phyloP scores from a whole-genome alignment of 1,140 invertebrate genomes.

The Vollenhovia emeryi region DNA sequence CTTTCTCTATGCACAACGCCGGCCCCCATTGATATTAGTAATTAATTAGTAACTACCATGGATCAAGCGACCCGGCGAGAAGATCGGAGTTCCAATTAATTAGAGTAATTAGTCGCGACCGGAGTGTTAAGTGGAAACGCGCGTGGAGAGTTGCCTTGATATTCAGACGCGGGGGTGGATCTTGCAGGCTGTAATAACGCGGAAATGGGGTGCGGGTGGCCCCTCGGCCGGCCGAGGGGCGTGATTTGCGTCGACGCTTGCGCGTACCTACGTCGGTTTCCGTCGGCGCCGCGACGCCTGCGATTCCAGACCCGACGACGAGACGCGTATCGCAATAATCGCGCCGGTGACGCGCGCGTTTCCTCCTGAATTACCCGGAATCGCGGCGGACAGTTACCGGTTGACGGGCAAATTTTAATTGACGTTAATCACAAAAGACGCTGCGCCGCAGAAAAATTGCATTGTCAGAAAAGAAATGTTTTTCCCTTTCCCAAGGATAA shows the following conservation, averaged over 20 bases:
- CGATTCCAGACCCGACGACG: conserved; percentile 24
- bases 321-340: not conserved
- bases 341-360: not conserved
- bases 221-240: conserved; percentile 69
- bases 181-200: conserved; percentile 74
- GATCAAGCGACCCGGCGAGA: conserved; percentile 65
- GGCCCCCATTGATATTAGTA: conserved; percentile 73
- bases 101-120: conserved; percentile 83
- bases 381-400: not conserved
- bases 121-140: conserved; percentile 81
- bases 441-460: not conserved
- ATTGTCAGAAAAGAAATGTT: not conserved
- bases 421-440: not conserved
- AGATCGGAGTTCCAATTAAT: conserved; percentile 81
- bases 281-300: conserved; percentile 40
- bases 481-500: not conserved
- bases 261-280: conserved; percentile 65
- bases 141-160: conserved; percentile 75
- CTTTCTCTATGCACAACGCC: not conserved
- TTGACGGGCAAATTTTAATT: not conserved
- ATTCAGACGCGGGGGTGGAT: conserved; percentile 70
- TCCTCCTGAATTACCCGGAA: conserved; percentile 18
- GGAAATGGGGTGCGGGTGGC: conserved; percentile 71
- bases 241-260: conserved; percentile 79
- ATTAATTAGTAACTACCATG: conserved; percentile 79